Evolutionary conservation across 2,888 invertebrate species (phyloP).

Genomic region (Acrobeloides nanus): DNA sequence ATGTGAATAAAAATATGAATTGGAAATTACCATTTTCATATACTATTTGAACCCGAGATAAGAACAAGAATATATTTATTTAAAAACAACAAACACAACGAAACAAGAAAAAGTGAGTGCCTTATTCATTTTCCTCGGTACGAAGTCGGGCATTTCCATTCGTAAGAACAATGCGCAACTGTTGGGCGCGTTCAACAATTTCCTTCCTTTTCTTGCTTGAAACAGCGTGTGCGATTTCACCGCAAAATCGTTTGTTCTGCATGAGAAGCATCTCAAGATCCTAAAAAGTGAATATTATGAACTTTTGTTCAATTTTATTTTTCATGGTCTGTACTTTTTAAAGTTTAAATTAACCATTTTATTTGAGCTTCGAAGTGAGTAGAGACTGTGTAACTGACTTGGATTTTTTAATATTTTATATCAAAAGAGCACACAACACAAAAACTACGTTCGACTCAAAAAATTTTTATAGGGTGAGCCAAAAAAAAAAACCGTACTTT

Average conservation of each 20-base stretch:
- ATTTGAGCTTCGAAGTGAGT: no score
- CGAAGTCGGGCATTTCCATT: conserved; percentile 91
- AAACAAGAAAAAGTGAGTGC: conserved; percentile 32
- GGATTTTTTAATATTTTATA: no score
- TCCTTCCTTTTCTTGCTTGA: conserved; percentile 92
- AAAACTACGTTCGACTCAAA: no score
- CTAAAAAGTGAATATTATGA: conserved; percentile 56
- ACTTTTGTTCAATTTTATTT: no score
- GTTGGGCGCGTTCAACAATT: conserved; percentile 84
- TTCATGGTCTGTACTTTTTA: no score
- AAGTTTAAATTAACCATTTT: no score
- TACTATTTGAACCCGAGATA: neutral
- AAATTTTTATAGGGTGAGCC: no score
- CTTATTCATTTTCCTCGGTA: conserved; percentile 96
- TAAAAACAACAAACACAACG: conserved; percentile 30
- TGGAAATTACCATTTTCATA: conserved; percentile 1
- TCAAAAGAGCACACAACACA: no score
- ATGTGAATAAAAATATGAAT: neutral
- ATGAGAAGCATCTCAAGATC: conserved; percentile 96
- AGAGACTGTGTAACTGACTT: no score
- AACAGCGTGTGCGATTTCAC: conserved; percentile 92
- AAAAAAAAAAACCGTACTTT: no score
- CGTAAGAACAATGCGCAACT: conserved; percentile 69
- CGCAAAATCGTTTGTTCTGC: conserved; percentile 95
- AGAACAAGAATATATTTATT: neutral